Conservation (phyloP, 2,797 vertebrate species). For the Lerista edwardsae region DNA sequence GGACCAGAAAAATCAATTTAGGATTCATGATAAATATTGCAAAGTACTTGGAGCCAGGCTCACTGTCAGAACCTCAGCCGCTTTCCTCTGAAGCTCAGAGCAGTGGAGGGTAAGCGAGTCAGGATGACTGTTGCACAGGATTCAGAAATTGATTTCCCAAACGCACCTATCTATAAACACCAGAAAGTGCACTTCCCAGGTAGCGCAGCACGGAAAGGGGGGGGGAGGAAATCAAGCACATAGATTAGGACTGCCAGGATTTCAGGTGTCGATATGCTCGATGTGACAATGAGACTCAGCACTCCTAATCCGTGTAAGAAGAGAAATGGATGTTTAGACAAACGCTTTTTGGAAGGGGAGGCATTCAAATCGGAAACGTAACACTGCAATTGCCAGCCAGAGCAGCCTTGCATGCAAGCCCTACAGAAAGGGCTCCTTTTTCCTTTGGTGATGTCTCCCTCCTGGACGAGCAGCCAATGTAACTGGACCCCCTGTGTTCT, state of each 20-base stretch:
- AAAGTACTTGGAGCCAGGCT: slow-evolving; percentile 46
- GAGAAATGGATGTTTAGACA: slow-evolving; percentile 39
- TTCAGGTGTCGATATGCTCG: slow-evolving; percentile 28
- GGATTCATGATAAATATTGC: slow-evolving; percentile 60
- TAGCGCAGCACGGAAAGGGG: slow-evolving; percentile 22
- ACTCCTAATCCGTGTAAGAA: slow-evolving; percentile 43
- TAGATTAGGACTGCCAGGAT: slow-evolving; percentile 26
- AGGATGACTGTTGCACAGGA: slow-evolving; percentile 39
- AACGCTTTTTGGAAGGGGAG: slow-evolving; percentile 31
- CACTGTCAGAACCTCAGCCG: slow-evolving; percentile 31
- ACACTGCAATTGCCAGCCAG: slow-evolving; percentile 36
- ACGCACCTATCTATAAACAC: slow-evolving; percentile 21
- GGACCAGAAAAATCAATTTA: slow-evolving; percentile 72
- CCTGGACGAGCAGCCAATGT: slow-evolving; percentile 21
- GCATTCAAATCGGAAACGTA: slow-evolving; percentile 35
- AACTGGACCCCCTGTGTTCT: slow-evolving; percentile 38
- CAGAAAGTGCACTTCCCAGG: slow-evolving; percentile 14
- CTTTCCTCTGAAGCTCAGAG: slow-evolving; percentile 46
- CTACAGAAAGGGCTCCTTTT: slow-evolving; percentile 24
- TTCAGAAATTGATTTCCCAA: slow-evolving; percentile 55
- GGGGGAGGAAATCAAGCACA: slow-evolving; percentile 37
- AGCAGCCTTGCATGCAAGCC: not conserved
- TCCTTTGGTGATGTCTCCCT: slow-evolving; percentile 51
- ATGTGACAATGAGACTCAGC: slow-evolving; percentile 41
- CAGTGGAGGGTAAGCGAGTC: slow-evolving; percentile 32